A percentile compares a stretch with the other conserved stretches of the same genome.
Evolutionary conservation across 2,888 invertebrate species (phyloP).

Genomic region (Trilocha varians): DNA sequence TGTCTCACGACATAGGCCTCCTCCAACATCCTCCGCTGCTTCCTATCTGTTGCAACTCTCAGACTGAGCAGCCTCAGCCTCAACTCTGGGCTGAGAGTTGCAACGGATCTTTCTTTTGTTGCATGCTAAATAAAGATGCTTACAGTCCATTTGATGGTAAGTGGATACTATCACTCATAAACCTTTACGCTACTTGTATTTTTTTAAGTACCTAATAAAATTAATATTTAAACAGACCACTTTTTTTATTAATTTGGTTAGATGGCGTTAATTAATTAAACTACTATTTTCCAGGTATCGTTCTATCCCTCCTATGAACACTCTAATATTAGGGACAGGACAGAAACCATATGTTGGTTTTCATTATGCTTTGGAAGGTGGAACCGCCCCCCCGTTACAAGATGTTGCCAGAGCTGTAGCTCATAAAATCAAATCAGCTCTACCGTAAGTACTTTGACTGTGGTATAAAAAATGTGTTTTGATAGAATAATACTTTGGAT

Average conservation of each 20-base stretch:
- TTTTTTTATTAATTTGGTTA: neutral
- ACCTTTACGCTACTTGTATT: too few relatives aligned
- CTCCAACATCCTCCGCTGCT: too few relatives aligned
- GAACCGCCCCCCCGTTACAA: conserved; percentile 82
- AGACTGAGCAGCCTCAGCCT: too few relatives aligned
- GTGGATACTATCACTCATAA: too few relatives aligned
- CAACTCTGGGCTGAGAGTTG: too few relatives aligned
- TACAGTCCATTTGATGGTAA: too few relatives aligned
- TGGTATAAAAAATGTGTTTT: conserved; percentile 1
- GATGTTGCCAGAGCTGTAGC: conserved; percentile 96
- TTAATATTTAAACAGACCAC: neutral
- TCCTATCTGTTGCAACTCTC: too few relatives aligned
- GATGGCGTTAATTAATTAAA: too few relatives aligned
- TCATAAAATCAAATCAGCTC: conserved; percentile 85
- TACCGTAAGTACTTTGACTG: conserved; percentile 76
- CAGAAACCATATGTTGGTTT: conserved; percentile 89
- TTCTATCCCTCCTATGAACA: conserved; percentile 83
- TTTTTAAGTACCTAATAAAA: too few relatives aligned
- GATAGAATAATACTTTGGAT: neutral
- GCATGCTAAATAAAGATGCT: too few relatives aligned
- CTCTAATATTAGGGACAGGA: conserved; percentile 84
- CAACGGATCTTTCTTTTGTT: too few relatives aligned
- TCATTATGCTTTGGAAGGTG: conserved; percentile 92
- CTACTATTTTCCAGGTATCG: conserved; percentile 64
- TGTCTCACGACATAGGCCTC: too few relatives aligned